These are phyloP conservation scores for Macrotrachela quadricornifera DNA, from an alignment of 1,140 invertebrate genomes.

Conservation along the genomic window DNA sequence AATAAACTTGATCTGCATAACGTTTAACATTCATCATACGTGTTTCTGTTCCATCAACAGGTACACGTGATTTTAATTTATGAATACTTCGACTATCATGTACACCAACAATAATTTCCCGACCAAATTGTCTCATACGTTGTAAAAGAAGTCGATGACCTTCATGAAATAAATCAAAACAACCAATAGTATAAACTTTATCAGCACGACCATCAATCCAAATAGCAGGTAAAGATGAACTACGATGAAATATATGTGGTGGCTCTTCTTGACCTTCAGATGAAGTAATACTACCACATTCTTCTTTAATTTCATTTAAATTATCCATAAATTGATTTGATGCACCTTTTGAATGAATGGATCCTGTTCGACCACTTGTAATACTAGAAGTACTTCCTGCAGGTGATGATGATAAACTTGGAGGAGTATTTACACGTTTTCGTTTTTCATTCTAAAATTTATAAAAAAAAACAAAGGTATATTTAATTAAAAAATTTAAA, in stretches of 20 bases:
- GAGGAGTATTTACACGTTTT: no score
- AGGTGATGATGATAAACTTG: no score
- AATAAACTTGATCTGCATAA: slow-evolving; percentile 23
- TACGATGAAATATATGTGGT: neutral
- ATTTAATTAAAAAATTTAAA: no score
- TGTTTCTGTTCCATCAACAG: slow-evolving; percentile 20
- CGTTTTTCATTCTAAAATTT: no score
- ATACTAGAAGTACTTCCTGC: no score
- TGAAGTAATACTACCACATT: neutral
- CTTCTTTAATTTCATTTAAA: neutral
- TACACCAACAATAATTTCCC: slow-evolving; percentile 14
- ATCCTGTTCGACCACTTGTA: no score
- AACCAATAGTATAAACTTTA: slow-evolving; percentile 21
- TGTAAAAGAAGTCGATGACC: slow-evolving; percentile 18
- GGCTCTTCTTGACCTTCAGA: neutral
- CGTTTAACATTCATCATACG: slow-evolving; percentile 22
- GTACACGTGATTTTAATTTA: slow-evolving; percentile 19
- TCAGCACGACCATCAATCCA: slow-evolving; percentile 12
- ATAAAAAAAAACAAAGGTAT: no score
- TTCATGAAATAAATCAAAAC: slow-evolving; percentile 22
- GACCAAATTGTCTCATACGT: slow-evolving; percentile 17
- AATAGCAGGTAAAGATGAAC: no score
- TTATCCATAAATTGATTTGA: no score
- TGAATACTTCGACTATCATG: slow-evolving; percentile 13
- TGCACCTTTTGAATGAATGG: no score